Percentiles rank a stretch among this genome's conserved stretches.
Conservation (phyloP, 2,113 vertebrate genomes). For the Perca flavescens region DNA sequence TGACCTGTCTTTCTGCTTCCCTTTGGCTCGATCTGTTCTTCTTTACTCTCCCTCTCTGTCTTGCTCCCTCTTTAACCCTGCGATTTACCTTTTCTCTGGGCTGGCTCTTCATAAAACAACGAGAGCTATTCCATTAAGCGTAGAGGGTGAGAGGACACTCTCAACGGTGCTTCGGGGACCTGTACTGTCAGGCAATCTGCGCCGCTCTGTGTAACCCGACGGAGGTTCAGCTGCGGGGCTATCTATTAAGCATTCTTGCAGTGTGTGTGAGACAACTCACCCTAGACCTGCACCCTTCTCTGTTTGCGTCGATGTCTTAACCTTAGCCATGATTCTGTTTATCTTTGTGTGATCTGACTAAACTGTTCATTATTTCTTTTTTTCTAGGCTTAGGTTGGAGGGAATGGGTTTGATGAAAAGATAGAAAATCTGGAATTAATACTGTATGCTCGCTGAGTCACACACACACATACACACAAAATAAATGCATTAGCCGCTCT, state of each 20-base stretch:
- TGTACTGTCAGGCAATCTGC: conserved; percentile 73
- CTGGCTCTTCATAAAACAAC: conserved; percentile 77
- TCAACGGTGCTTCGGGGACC: conserved; percentile 67
- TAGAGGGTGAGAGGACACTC: conserved; percentile 75
- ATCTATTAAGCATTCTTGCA: conserved; percentile 71
- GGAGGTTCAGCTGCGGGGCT: conserved; percentile 59
- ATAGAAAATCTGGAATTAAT: conserved; percentile 51
- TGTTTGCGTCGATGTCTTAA: conserved; percentile 55
- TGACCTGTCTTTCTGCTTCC: conserved; percentile 30
- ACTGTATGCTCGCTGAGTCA: conserved; percentile 21
- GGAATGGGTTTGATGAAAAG: conserved; percentile 45
- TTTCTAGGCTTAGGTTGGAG: background rate
- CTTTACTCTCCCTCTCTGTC: conserved; percentile 18
- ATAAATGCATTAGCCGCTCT: conserved; percentile 57
- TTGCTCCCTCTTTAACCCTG: conserved; percentile 65
- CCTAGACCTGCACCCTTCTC: conserved; percentile 50
- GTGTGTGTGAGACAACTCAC: conserved; percentile 62
- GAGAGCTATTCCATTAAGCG: conserved; percentile 77
- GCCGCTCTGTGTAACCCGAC: conserved; percentile 52
- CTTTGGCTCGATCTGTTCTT: conserved; percentile 44
- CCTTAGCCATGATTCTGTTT: conserved; percentile 54
- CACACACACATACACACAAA: conserved; percentile 41
- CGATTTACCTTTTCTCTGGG: conserved; percentile 66
- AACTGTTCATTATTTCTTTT: conserved; percentile 20
- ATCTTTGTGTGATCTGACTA: conserved; percentile 51